Evolutionary conservation across 2,113 vertebrate species (phyloP), one percentile per base, ranked within the genome.

Genomic region (Dipodomys stephensi): DNA sequence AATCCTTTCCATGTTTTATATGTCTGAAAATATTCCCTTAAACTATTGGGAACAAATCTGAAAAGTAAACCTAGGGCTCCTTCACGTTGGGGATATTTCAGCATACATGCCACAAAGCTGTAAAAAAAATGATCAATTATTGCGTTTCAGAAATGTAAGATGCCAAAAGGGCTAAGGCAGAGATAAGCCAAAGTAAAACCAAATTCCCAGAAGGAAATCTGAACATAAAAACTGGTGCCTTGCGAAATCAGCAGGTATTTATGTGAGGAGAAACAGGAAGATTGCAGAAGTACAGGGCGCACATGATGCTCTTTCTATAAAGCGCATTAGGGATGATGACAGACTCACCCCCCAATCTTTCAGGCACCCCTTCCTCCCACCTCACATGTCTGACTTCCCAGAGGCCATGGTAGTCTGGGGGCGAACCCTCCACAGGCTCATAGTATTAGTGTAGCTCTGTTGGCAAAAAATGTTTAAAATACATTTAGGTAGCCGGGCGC

Each of bases 21-120:
- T n/a, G 2, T 71, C 69, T 79, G 60, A 82, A 93, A 85, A 60
- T 82, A 53, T 90, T 73, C 22, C 57, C 35, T 80, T 86, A 23
- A 87, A 62, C 22, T 20, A 0, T 35, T 84, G 20, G 5, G 27
- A 90, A 78, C 0, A 71, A 76, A 65, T 57, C 23, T 20, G n/a
- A 53, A 79, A 88, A 39, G 30, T 85, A 86, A 94, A 77, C 0
- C 9, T n/a, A 82, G 11, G 1, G 32, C 10, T 69, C 81, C 46
- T 67, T 30, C 60, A 4, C 20, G 32, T 67, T 68, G 32, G 92
- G 27, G 30, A 4, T 72, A 79, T 83, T 82, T 86, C 18, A 71
- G 73, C 27, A 6, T 20, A 71, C 32, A 67, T 60, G 30, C 0
- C 28, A 65, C n/a, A 9, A 67, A 30, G 4, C 5, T 88, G 28